Evolutionary conservation across 2,797 vertebrate genomes (phyloP), one percentile per base, ranked within the genome.

Genomic region (Gambusia yucatana): DNA sequence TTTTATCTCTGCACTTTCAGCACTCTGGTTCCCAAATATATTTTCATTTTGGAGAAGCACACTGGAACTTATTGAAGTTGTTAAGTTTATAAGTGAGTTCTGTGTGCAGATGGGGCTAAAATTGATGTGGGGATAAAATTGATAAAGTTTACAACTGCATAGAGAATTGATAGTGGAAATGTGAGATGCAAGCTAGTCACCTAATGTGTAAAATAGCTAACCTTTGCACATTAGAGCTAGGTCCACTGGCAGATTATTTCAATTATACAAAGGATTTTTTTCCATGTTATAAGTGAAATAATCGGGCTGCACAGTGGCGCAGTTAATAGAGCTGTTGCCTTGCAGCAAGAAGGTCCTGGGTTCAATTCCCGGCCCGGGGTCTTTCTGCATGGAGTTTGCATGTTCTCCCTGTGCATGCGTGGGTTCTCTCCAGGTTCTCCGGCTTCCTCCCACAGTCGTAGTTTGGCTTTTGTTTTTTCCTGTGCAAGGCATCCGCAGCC

Each of bases 1-100:
- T 74, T 69, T 36, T 4, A 65, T 41, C 14, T 43, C 9, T 52
- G 59, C 28, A 43, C 36, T 57, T 47, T 77, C 50, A 30, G 17
- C 10, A 13, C 8, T 9, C 17, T 57, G 47, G 39, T 55, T 70
- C n/a, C n/a, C 73, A 17, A 71, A 48, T 36, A 22, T 22, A 25
- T 48, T n/a, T 9, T 14, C 2, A 6, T 67, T 70, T 44, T 70
- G 67, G 67, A 70, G 67, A 70, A 70, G 67, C 67, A 70, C 6
- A 5, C 25, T 70, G 67, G 17, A 77, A 30, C 43, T 70, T 46
- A 28, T 25, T 46, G 67, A 70, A 73, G 46, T 44, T 10, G 50
- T 70, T 70, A 70, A 46, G 16, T 70, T 70, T 70, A 44, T 46
- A 70, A 70, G 67, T 69, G 22, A 69, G 39, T 44, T n/a, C 25